phyloP scores from a whole-genome alignment of 2,797 vertebrate species.

The Melanotaenia nigrans region DNA sequence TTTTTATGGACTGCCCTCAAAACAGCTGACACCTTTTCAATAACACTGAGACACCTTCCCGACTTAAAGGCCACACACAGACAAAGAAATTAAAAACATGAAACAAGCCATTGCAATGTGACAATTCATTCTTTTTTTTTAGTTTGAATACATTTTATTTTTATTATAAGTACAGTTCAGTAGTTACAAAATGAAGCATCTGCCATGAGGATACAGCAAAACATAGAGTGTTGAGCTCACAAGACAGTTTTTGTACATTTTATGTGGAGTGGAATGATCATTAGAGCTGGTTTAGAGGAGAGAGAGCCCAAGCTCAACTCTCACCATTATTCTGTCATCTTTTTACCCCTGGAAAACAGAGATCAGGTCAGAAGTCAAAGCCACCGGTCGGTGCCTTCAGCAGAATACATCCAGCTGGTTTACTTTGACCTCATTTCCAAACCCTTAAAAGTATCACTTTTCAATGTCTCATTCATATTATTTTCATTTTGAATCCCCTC shows the following conservation, averaged over 20 bases:
- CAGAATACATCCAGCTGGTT: slow-evolving; percentile 60
- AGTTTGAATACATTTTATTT: slow-evolving; percentile 91
- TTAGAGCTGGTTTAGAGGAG: slow-evolving; percentile 79
- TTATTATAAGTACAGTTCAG: slow-evolving; percentile 92
- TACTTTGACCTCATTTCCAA: slow-evolving; percentile 58
- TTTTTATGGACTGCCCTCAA: background rate
- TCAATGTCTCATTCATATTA: slow-evolving; percentile 56
- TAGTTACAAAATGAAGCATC: slow-evolving; percentile 91
- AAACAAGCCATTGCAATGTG: slow-evolving; percentile 56
- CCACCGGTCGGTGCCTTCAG: slow-evolving; percentile 64
- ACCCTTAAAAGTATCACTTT: slow-evolving; percentile 50
- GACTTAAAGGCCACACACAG: background rate
- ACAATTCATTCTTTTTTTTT: slow-evolving; percentile 69
- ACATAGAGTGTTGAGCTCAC: slow-evolving; percentile 86
- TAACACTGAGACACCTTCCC: background rate
- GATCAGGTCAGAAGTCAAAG: slow-evolving; percentile 63
- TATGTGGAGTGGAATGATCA: slow-evolving; percentile 84
- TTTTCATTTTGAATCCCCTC: slow-evolving; percentile 64
- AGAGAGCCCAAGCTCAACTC: slow-evolving; percentile 53
- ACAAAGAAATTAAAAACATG: slow-evolving; percentile 50
- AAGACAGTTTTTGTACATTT: slow-evolving; percentile 84
- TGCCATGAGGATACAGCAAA: slow-evolving; percentile 88
- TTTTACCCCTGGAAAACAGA: slow-evolving; percentile 71
- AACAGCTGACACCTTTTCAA: background rate
- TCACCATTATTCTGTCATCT: slow-evolving; percentile 66